These are phyloP conservation scores for Trichonephila clavipes DNA, from an alignment of 1,140 invertebrate species.

Conservation along the genomic window DNA sequence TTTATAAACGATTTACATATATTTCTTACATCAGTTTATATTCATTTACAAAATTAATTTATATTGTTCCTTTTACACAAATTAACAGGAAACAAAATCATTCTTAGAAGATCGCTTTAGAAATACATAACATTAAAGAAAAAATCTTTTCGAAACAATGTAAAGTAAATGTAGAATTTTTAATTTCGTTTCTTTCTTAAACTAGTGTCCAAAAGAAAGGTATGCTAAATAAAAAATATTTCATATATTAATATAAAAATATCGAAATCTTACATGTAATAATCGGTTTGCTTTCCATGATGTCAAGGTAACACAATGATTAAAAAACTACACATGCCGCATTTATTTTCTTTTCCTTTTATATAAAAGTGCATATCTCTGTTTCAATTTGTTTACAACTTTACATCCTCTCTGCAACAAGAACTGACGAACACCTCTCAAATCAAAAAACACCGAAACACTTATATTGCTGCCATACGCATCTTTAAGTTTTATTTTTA, in stretches of 20 bases:
- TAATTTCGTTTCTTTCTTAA: too few species aligned
- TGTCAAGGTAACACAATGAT: not conserved
- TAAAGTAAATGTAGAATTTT: too few species aligned
- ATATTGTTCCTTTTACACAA: too few species aligned
- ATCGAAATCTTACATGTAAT: constrained; percentile 42
- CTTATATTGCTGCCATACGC: not conserved
- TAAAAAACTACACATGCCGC: not conserved
- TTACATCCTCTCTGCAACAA: not conserved
- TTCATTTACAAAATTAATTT: too few species aligned
- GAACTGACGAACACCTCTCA: constrained; percentile 12
- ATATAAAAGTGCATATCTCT: not conserved
- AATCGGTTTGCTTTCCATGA: constrained; percentile 59
- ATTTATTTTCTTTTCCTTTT: not conserved
- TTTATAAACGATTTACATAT: too few species aligned
- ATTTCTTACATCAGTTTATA: too few species aligned
- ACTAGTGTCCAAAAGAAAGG: too few species aligned
- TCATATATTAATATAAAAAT: not conserved
- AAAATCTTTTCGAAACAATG: too few species aligned
- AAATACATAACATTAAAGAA: too few species aligned
- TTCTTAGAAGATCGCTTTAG: too few species aligned
- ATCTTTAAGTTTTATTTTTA: not conserved
- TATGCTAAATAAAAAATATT: not conserved
- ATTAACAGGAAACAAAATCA: too few species aligned
- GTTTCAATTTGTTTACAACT: not conserved
- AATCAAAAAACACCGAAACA: constrained; percentile 20